These are phyloP conservation scores for Pungitius pungitius DNA, from an alignment of 2,113 vertebrate species.

Conservation along the genomic window DNA sequence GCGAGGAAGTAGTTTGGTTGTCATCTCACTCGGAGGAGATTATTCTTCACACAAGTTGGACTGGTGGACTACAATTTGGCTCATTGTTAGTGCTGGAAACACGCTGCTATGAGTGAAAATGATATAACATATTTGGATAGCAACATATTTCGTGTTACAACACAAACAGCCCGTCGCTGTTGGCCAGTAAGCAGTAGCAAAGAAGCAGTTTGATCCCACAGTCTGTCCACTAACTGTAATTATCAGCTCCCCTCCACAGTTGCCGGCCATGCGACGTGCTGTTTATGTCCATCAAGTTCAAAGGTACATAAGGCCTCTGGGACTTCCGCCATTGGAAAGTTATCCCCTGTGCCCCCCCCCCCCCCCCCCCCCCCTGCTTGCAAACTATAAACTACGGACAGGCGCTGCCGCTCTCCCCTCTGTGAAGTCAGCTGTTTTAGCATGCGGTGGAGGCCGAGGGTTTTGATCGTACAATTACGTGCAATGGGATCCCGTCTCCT, in stretches of 20 bases:
- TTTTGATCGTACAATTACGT: constrained; percentile 51
- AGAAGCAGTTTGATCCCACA: constrained; percentile 17
- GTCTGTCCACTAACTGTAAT: constrained; percentile 18
- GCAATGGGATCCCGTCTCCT: constrained; percentile 53
- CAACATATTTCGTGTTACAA: not conserved
- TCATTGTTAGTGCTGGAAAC: constrained; percentile 15
- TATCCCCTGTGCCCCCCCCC: constrained; percentile 32
- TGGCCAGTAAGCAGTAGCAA: not conserved
- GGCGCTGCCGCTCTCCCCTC: not conserved
- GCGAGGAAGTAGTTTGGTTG: constrained; percentile 9
- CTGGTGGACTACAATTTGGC: constrained; percentile 45
- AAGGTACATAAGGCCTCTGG: constrained; percentile 45
- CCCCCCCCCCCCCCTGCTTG: no score
- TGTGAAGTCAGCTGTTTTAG: constrained; percentile 15
- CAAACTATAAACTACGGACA: no score
- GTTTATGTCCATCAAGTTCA: constrained; percentile 61
- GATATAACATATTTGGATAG: not conserved
- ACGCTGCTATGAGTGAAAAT: not conserved
- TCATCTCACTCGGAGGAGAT: constrained; percentile 9
- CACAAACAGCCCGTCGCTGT: not conserved
- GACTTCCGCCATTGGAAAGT: constrained; percentile 54
- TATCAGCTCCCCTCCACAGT: constrained; percentile 18
- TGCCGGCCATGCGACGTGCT: constrained; percentile 36
- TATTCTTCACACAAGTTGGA: constrained; percentile 1
- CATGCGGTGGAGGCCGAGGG: constrained; percentile 35